phyloP scores from a whole-genome alignment of 2,113 vertebrate species.

The Poeciliopsis retropinna region DNA sequence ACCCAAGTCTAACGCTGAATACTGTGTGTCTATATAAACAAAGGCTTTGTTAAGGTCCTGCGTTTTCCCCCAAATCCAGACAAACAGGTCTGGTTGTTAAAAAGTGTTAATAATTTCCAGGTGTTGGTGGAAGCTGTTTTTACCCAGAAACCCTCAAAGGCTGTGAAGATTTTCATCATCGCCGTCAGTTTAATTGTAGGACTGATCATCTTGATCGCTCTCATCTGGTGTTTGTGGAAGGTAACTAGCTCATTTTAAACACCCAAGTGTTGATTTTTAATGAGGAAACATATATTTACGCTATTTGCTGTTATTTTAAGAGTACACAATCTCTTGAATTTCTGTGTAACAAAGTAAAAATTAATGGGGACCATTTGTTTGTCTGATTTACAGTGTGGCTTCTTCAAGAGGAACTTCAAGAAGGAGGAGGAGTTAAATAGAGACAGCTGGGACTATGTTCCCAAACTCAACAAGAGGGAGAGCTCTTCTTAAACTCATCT shows the following conservation, averaged over 20 bases:
- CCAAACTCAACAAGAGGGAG: slow-evolving; percentile 76
- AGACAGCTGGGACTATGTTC: slow-evolving; percentile 91
- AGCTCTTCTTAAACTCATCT: slow-evolving; percentile 61
- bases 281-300: neutral
- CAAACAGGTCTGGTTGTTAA: neutral
- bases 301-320: neutral
- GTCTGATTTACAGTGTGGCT: slow-evolving; percentile 82
- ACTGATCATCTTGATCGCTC: slow-evolving; percentile 81
- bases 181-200: slow-evolving; percentile 84
- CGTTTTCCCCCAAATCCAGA: neutral
- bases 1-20: neutral
- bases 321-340: too few relatives aligned
- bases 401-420: slow-evolving; percentile 91
- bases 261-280: too few relatives aligned
- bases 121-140: slow-evolving; percentile 87
- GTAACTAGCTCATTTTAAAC: slow-evolving; percentile 70
- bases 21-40: neutral
- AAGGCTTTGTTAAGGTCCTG: neutral
- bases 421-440: slow-evolving; percentile 72
- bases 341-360: too few relatives aligned
- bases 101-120: slow-evolving; percentile 62
- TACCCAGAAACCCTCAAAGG: slow-evolving; percentile 82
- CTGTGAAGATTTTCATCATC: slow-evolving; percentile 82
- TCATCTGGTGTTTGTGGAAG: slow-evolving; percentile 90
- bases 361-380: neutral